A percentile compares a stretch with the other conserved stretches of the same genome.
Evolutionary conservation across 2,888 invertebrate genomes (phyloP).

Genomic region (Synanthedon andrenaeformis): DNA sequence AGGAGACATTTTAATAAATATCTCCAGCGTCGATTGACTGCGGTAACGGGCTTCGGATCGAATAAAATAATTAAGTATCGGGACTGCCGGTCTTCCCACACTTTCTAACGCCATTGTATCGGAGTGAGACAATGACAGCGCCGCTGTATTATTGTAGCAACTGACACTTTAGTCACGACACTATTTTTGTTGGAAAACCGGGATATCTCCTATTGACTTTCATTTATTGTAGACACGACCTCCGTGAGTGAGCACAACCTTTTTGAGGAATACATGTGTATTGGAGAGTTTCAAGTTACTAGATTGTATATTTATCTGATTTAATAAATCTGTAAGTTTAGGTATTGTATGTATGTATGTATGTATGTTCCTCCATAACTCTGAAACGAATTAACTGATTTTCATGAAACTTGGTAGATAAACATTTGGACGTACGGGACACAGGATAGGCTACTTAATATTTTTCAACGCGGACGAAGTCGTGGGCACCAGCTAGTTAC

Average conservation of each 20-base stretch:
- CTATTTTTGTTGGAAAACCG: constrained; percentile 19
- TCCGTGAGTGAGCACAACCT: constrained; percentile 2
- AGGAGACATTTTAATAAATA: background rate
- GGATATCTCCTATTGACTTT: constrained; percentile 18
- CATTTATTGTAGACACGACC: constrained; percentile 14
- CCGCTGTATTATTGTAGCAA: constrained; percentile 28
- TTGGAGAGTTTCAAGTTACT: background rate
- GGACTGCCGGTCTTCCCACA: constrained; percentile 50
- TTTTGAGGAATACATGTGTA: background rate
- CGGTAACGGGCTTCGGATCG: constrained; percentile 5
- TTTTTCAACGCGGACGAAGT: no score
- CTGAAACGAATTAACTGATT: no score
- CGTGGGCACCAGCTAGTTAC: no score
- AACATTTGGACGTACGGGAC: no score
- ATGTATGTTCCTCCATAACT: no score
- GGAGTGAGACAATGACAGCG: constrained; percentile 50
- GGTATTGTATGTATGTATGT: no score
- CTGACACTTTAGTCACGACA: constrained; percentile 29
- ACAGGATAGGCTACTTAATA: no score
- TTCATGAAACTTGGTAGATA: no score
- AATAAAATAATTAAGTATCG: constrained; percentile 50
- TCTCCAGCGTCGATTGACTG: background rate
- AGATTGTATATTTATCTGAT: no score
- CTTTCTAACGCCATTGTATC: constrained; percentile 60
- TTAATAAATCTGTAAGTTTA: no score